A percentile compares a stretch with the other conserved stretches of the same genome.
Evolutionary conservation across 1,140 invertebrate genomes (phyloP).

Genomic region (Arion vulgaris): DNA sequence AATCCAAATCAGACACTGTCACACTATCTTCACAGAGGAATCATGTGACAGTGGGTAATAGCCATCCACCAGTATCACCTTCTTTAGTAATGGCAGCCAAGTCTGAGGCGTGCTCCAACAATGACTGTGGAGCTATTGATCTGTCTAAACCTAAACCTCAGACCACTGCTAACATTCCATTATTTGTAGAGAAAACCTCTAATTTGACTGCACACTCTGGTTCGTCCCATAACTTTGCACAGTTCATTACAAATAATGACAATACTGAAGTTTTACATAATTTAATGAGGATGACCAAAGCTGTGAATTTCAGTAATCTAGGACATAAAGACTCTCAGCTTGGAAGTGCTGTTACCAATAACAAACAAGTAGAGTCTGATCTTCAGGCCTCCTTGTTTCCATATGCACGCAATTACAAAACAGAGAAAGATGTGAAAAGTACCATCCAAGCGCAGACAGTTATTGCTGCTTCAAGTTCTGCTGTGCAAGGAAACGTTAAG

Average conservation of each 20-base stretch:
- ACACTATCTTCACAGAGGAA: neutral
- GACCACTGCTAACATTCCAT: neutral
- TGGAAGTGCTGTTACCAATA: neutral
- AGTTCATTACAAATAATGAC: neutral
- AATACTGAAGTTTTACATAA: neutral
- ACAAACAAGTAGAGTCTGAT: slow-evolving; percentile 1
- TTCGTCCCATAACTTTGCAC: neutral
- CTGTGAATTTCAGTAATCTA: neutral
- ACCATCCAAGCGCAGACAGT: neutral
- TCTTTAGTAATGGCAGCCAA: neutral
- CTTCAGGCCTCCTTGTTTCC: slow-evolving; percentile 15
- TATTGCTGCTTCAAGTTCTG: slow-evolving; percentile 1
- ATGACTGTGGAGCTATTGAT: slow-evolving; percentile 38
- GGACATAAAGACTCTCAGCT: neutral
- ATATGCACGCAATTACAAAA: slow-evolving; percentile 15
- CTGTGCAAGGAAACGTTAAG: neutral
- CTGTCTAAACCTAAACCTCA: slow-evolving; percentile 28
- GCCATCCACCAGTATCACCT: neutral
- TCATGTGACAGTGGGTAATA: neutral
- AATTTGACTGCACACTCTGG: neutral
- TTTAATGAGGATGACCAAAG: neutral
- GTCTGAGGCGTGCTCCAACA: neutral
- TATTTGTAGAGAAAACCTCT: neutral
- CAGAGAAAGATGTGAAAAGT: neutral
- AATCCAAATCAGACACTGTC: neutral